Evolutionary conservation across 2,888 invertebrate species (phyloP), one percentile per base, ranked within the genome.

Genomic region (Andricus quercusramuli): DNA sequence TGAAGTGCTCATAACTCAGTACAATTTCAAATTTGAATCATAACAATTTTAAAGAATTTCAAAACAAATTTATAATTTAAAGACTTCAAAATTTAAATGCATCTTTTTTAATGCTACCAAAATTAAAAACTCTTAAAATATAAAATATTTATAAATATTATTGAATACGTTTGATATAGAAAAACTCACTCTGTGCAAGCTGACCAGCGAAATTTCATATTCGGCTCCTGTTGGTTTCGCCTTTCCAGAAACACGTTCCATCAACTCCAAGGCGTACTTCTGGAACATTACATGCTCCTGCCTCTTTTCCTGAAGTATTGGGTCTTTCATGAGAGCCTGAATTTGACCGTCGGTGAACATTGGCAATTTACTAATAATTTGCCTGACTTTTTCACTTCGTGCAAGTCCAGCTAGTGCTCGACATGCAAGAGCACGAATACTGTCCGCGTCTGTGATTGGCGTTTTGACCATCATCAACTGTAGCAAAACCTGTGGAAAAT

Each of bases 381-480:
- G 99, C 8, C 97, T 93, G 3, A 99, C 97, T 77, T 97, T 97
- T 91, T 98, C 97, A 79, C 97, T 98, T n/a, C 99, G 94, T 0
- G 99, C 97, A 51, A 99, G 94, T 0, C 99, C 99, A 47, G 98
- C 97, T 68, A 99, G 94, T 6, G 98, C 98, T 86, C 97, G 95
- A 91, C 99, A 99, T 0, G 99, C 99, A 88, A 99, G 94, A 5
- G 98, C 98, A 77, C 99, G 95, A 87, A 99, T 96, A 62, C 97
- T 96, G 93, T 99, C 99, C 22, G 99, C 99, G 94, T 99, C 99
- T 2, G 99, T 99, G 79, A 99, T 97, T 0, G 99, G 99, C 0
- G 97, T 96, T 93, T 98, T 98, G 20, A 97, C 95, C 93, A 96
- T 96, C 96, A 99, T 96, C 83, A 99, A 94, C 78, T 97, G 97